These are phyloP conservation scores for Ailuropoda melanoleuca DNA, from an alignment of 2,113 vertebrate genomes.

Conservation along the genomic window DNA sequence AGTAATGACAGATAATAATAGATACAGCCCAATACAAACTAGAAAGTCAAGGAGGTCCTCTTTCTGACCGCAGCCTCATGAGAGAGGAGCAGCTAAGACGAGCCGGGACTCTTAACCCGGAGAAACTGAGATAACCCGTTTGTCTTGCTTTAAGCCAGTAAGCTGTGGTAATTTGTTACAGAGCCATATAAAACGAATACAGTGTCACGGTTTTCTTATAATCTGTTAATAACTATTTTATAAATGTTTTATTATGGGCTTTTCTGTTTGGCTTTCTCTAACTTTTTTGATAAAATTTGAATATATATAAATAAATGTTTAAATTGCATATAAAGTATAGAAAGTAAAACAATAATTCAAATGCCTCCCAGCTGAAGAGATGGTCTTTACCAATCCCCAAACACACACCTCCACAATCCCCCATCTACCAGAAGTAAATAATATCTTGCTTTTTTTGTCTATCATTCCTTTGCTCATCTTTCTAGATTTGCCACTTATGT, in stretches of 20 bases:
- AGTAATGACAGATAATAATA: not conserved
- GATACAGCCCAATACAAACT: not conserved
- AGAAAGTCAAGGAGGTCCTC: not conserved
- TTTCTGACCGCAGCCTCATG: not conserved
- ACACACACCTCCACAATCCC: no score
- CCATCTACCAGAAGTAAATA: not conserved
- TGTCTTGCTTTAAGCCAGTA: not conserved
- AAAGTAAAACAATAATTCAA: not conserved
- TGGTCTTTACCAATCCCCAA: not conserved
- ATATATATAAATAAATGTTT: not conserved
- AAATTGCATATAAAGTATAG: not conserved
- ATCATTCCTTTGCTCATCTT: not conserved
- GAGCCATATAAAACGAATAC: not conserved
- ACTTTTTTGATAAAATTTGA: not conserved
- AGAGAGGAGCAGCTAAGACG: not conserved
- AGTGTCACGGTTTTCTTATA: not conserved
- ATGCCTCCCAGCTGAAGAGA: not conserved
- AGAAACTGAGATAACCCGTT: not conserved
- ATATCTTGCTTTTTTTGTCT: not conserved
- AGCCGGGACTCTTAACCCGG: accelerated
- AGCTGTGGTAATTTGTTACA: not conserved
- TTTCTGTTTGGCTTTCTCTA: not conserved
- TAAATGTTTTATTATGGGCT: not conserved
- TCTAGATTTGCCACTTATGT: not conserved
- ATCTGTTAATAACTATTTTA: not conserved